Conservation (phyloP, 2,888 invertebrate genomes). For the Dolichomitus sp. region DNA sequence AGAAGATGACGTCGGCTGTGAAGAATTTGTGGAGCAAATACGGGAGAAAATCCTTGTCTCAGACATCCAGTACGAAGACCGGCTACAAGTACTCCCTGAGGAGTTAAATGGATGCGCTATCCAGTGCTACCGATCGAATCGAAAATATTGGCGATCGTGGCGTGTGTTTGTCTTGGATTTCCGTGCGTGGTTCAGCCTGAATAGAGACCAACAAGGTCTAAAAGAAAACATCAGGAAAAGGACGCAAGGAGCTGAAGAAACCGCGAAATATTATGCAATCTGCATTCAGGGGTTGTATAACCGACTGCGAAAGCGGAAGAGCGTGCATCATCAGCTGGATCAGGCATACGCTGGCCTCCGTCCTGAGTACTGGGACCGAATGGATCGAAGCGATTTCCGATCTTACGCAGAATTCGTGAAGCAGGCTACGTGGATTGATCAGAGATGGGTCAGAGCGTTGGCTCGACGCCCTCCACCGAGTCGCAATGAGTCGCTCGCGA, state of each 20-base stretch:
- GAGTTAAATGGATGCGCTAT: background rate
- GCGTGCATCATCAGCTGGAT: background rate
- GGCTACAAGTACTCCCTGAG: conserved; percentile 1
- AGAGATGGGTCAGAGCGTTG: background rate
- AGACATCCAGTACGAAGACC: background rate
- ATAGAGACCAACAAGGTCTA: too few relatives aligned
- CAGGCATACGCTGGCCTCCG: background rate
- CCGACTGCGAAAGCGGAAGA: background rate
- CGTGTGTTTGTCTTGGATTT: background rate
- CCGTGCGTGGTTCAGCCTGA: background rate
- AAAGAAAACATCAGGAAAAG: background rate
- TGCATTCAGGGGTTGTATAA: background rate
- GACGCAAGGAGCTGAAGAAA: background rate
- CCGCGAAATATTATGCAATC: background rate
- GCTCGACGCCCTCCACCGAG: background rate
- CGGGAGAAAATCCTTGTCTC: background rate
- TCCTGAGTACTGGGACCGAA: too few relatives aligned
- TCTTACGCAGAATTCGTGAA: too few relatives aligned
- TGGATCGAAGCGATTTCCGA: too few relatives aligned
- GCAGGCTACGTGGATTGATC: too few relatives aligned
- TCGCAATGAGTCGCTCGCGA: background rate
- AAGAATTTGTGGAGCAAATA: background rate
- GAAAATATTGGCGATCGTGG: background rate
- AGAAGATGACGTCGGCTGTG: too few relatives aligned
- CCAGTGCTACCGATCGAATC: too few relatives aligned